phyloP scores from a whole-genome alignment of 2,888 invertebrate genomes.

The Epistrophella euchroma region DNA sequence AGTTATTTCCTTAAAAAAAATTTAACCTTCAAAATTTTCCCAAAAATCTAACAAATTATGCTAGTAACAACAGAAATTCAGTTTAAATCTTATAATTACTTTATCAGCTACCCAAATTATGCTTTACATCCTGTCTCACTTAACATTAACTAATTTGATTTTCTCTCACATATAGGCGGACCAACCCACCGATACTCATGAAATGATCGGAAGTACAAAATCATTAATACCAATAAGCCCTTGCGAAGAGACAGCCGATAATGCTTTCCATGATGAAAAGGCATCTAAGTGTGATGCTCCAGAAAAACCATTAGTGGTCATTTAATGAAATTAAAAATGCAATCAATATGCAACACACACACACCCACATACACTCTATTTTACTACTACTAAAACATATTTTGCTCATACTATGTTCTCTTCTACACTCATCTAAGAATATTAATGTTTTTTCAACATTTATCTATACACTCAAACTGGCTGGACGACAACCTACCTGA shows the following conservation, averaged over 20 bases:
- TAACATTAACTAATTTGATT: background rate
- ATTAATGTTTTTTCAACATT: background rate
- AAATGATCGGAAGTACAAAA: conserved; percentile 83
- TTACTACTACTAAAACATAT: background rate
- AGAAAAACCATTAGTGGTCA: conserved; percentile 82
- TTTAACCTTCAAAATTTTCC: too few relatives aligned
- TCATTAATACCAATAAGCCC: conserved; percentile 83
- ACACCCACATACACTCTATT: background rate
- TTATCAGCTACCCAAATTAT: background rate
- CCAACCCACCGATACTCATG: conserved; percentile 79
- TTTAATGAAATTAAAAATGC: conserved; percentile 78
- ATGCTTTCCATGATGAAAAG: conserved; percentile 80
- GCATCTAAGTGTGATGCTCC: conserved; percentile 81
- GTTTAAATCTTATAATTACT: background rate
- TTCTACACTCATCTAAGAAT: background rate
- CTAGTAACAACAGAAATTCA: too few relatives aligned
- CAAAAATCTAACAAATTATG: too few relatives aligned
- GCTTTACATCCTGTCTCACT: background rate
- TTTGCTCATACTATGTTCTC: background rate
- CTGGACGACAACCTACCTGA: background rate
- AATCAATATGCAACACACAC: conserved; percentile 47
- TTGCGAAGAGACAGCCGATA: conserved; percentile 80
- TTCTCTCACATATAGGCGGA: conserved; percentile 60
- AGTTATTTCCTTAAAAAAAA: too few relatives aligned
- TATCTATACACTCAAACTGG: background rate